phyloP scores from a whole-genome alignment of 2,113 vertebrate genomes.

The Galbula dea region DNA sequence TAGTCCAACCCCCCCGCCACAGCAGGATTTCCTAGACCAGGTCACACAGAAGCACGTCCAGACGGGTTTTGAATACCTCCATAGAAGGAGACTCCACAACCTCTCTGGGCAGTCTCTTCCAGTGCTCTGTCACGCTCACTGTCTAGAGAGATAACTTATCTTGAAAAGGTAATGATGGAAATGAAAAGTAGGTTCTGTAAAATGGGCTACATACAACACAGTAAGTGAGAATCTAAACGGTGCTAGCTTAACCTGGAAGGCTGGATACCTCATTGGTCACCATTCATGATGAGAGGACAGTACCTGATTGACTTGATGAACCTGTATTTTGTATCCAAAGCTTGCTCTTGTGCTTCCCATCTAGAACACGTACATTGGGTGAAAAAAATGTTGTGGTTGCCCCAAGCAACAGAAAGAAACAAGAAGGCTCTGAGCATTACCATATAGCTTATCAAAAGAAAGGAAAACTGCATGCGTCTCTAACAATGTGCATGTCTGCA shows the following conservation, averaged over 20 bases:
- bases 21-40: too few species aligned
- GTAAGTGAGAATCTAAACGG: not conserved
- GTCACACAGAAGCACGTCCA: too few species aligned
- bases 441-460: not conserved
- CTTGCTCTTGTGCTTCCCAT: not conserved
- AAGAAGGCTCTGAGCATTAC: not conserved
- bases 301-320: not conserved
- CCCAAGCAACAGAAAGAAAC: not conserved
- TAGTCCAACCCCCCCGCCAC: too few species aligned
- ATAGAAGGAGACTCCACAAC: too few species aligned
- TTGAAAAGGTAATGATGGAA: not conserved
- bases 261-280: not conserved
- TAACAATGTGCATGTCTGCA: not conserved
- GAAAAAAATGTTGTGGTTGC: not conserved
- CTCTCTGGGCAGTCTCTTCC: too few species aligned
- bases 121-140: too few species aligned
- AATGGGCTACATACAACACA: accelerated
- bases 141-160: not conserved
- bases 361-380: not conserved
- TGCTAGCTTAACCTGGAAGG: not conserved
- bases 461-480: not conserved
- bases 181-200: not conserved
- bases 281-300: not conserved
- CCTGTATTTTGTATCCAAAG: not conserved
- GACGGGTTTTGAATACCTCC: too few species aligned